phyloP scores from a whole-genome alignment of 2,797 vertebrate genomes.

The Phyllotis vaccarum region DNA sequence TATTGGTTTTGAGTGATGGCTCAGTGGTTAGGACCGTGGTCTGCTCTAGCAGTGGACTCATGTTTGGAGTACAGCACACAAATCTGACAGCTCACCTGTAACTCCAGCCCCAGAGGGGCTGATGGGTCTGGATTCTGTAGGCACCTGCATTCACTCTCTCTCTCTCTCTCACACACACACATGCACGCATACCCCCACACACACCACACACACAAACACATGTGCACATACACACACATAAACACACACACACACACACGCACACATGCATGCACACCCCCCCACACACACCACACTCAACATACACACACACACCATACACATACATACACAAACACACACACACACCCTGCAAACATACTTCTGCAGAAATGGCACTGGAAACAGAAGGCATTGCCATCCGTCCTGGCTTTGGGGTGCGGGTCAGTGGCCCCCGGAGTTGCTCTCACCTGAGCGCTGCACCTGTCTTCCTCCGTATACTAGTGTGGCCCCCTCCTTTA shows the following conservation, averaged over 20 bases:
- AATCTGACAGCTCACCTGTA: neutral
- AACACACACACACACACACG: neutral
- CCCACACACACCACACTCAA: neutral
- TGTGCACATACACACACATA: neutral
- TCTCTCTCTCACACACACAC: too few relatives aligned
- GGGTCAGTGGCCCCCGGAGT: accelerated
- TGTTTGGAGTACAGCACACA: neutral
- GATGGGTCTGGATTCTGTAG: too few relatives aligned
- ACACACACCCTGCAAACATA: neutral
- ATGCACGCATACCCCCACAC: neutral
- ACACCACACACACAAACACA: too few relatives aligned
- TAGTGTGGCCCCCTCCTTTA: conserved; percentile 96
- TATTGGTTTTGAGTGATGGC: neutral
- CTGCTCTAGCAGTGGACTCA: neutral
- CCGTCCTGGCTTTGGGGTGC: neutral
- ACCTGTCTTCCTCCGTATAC: conserved; percentile 94
- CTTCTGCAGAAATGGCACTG: neutral
- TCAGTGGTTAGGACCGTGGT: neutral
- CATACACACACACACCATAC: neutral
- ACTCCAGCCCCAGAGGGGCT: neutral
- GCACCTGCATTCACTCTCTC: too few relatives aligned
- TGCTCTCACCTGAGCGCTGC: conserved; percentile 91
- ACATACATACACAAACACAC: neutral
- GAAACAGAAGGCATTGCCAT: neutral
- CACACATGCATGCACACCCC: too few relatives aligned